Conservation (phyloP, 2,888 invertebrate genomes). For the Drosophila aldrichi region DNA sequence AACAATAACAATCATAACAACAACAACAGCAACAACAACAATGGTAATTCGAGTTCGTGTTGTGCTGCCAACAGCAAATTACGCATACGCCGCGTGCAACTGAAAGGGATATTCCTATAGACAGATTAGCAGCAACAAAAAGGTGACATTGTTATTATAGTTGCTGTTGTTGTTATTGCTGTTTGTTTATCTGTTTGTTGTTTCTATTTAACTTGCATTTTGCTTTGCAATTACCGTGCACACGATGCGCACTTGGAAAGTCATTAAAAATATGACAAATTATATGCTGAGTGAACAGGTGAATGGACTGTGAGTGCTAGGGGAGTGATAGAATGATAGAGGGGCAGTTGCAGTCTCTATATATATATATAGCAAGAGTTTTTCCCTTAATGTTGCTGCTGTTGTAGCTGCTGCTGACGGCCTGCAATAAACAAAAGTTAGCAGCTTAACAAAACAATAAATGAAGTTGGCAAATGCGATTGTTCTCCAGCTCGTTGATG, state of each 20-base stretch:
- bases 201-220: conserved; percentile 42
- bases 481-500: conserved; percentile 57
- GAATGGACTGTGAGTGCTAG: not conserved
- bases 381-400: conserved; percentile 38
- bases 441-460: conserved; percentile 81
- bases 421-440: conserved; percentile 77
- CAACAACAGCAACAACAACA: conserved; percentile 6
- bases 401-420: conserved; percentile 64
- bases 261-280: conserved; percentile 81
- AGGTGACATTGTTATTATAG: conserved; percentile 15
- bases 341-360: not conserved
- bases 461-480: conserved; percentile 80
- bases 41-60: conserved; percentile 41
- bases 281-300: conserved; percentile 49
- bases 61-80: conserved; percentile 58
- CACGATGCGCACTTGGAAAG: conserved; percentile 69
- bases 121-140: conserved; percentile 62
- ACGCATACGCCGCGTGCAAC: conserved; percentile 62
- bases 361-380: conserved; percentile 30
- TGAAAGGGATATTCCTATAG: conserved; percentile 32
- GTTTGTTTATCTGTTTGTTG: conserved; percentile 17
- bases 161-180: conserved; percentile 11
- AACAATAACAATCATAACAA: conserved; percentile 6
- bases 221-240: conserved; percentile 55
- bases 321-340: not conserved